Percentiles rank a stretch among this genome's conserved stretches.
phyloP scores from a whole-genome alignment of 2,797 vertebrate species.

The Sparus aurata region DNA sequence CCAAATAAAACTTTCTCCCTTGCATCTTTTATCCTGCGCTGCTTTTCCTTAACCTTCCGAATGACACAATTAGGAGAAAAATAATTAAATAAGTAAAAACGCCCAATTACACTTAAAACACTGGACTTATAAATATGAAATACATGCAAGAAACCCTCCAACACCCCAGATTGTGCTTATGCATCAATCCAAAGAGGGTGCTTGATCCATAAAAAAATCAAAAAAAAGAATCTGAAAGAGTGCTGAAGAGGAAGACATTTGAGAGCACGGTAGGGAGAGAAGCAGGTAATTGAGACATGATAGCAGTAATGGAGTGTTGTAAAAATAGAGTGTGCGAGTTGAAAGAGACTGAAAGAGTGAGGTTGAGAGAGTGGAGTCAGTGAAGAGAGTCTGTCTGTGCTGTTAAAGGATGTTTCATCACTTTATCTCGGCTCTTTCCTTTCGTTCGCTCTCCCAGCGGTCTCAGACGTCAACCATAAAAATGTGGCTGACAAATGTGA shows the following conservation, averaged over 20 bases:
- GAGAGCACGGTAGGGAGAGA: constrained; percentile 1
- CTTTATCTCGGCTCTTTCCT: constrained; percentile 32
- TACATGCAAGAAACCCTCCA: neutral
- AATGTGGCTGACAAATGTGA: constrained; percentile 12
- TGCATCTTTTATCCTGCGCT: constrained; percentile 2
- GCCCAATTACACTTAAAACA: neutral
- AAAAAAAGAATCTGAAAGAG: constrained; percentile 6
- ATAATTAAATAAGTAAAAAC: neutral
- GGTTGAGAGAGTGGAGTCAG: constrained; percentile 12
- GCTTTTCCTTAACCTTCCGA: neutral
- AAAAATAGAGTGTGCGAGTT: constrained; percentile 30
- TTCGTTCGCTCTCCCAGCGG: constrained; percentile 12
- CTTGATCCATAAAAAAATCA: constrained; percentile 13
- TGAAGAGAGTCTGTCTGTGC: constrained; percentile 18
- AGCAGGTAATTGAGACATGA: constrained; percentile 41
- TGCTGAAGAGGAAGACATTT: constrained; percentile 38
- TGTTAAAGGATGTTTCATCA: constrained; percentile 44
- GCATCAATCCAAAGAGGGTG: constrained; percentile 4
- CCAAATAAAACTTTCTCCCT: neutral
- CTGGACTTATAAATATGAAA: constrained; percentile 3
- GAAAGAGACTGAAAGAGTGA: constrained; percentile 53
- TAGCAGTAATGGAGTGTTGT: constrained; percentile 2
- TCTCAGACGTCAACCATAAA: constrained; percentile 18
- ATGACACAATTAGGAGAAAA: neutral
- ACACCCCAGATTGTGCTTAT: neutral